phyloP scores from a whole-genome alignment of 1,140 invertebrate genomes.

The Listronotus oregonensis region DNA sequence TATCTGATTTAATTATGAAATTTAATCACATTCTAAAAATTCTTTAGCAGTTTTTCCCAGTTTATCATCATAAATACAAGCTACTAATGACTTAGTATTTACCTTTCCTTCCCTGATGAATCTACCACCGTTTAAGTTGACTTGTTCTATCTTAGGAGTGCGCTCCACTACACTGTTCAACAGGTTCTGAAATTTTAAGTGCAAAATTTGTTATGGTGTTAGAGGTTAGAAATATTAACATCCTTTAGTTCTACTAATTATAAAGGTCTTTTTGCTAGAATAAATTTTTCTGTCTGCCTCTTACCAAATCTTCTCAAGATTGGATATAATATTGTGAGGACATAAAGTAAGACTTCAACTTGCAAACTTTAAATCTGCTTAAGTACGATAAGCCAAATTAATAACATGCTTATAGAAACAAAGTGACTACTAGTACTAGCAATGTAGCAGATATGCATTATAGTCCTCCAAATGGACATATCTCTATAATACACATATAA shows the following conservation, averaged over 20 bases:
- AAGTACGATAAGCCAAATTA: no score
- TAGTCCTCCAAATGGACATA: no score
- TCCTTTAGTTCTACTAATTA: not conserved
- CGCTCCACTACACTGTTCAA: slow-evolving; percentile 89
- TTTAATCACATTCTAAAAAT: no score
- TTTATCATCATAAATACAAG: not conserved
- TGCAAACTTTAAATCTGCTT: no score
- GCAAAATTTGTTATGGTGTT: slow-evolving; percentile 21
- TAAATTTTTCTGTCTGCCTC: no score
- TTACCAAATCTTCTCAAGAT: no score
- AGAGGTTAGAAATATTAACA: slow-evolving; percentile 2
- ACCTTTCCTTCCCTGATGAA: slow-evolving; percentile 98
- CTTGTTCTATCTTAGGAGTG: slow-evolving; percentile 90
- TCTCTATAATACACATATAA: no score
- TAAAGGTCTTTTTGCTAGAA: slow-evolving; percentile 2
- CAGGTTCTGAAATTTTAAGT: slow-evolving; percentile 72
- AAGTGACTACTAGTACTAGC: no score
- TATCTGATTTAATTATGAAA: not conserved
- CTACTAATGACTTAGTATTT: slow-evolving; percentile 53
- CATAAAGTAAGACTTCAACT: no score
- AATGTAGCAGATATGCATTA: no score
- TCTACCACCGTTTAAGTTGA: slow-evolving; percentile 92
- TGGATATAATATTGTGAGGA: no score
- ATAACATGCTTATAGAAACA: no score
- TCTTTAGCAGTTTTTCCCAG: not conserved